Evolutionary conservation across 2,888 invertebrate genomes (phyloP), one percentile per base, ranked within the genome.

Genomic region (Electrophaes corylata): DNA sequence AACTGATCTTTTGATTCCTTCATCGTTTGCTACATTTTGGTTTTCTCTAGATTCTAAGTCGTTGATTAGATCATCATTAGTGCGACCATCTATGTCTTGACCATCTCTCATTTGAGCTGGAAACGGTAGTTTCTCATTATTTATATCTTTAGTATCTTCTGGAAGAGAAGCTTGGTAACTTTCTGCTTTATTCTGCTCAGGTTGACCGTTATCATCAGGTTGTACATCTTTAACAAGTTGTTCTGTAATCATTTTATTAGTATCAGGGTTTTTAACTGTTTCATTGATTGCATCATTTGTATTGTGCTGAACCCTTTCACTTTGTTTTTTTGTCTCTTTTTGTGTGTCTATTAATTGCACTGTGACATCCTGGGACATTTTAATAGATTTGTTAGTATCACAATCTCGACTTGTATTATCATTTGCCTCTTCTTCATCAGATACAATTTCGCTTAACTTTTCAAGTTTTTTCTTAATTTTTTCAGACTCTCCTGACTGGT

Each of bases 391-490:
- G 2, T 39, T 35, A 11, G 18, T n/a, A 12, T 50, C 10, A 19
- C 6, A 5, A 11, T 14, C 46, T 23, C 1, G 43, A 8, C n/a
- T 55, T 48, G 49, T 31, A 19, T 60, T 33, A 39, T 44, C 43
- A 20, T 50, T 60, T 2, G 26, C 62, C 64, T 84, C 76, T 67
- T 91, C 84, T 59, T 91, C 84, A 69, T 93, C 93, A 0, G 92
- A 92, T 14, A 93, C 92, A 4, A 93, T 92, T 70, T 92, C 92
- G 61, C 93, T 89, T 0, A 93, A 84, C 69, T 90, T 93, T 69
- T 93, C 92, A 19, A 94, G 88, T 67, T 93, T 93, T 67, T 93
- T 93, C 67, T 92, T 92, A 48, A 93, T 87, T 74, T 92, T 92
- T 52, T 92, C 86, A 66, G 91, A 88, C 46, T 87, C 88, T 63